phyloP scores from a whole-genome alignment of 2,113 vertebrate genomes.

The Oxygymnocypris stewartii region DNA sequence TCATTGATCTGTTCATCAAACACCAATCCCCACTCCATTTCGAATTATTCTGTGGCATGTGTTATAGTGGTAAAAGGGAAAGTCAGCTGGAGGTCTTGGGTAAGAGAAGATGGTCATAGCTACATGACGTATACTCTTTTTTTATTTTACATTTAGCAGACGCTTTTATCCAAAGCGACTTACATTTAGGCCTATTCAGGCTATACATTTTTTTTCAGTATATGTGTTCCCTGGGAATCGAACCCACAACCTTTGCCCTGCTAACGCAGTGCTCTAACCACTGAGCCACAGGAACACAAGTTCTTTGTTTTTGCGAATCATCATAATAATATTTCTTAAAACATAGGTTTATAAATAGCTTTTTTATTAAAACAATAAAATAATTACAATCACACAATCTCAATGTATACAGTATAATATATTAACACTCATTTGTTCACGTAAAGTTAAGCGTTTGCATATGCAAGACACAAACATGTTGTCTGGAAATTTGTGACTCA shows the following conservation, averaged over 20 bases:
- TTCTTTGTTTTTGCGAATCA: not conserved
- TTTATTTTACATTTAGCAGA: too few species aligned
- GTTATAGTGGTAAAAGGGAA: not conserved
- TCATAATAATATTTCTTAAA: not conserved
- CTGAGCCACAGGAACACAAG: not conserved
- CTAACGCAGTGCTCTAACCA: too few species aligned
- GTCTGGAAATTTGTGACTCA: not conserved
- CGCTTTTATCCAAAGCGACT: too few species aligned
- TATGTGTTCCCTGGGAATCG: too few species aligned
- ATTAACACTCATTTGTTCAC: not conserved
- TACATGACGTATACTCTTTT: not conserved
- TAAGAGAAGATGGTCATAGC: not conserved
- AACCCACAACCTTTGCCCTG: too few species aligned
- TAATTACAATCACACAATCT: not conserved
- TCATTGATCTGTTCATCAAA: slow-evolving; percentile 20
- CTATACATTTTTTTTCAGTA: too few species aligned
- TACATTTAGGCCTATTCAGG: too few species aligned
- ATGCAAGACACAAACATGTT: not conserved
- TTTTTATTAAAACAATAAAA: not conserved
- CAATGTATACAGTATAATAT: not conserved
- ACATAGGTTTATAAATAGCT: not conserved
- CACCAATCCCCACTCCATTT: not conserved
- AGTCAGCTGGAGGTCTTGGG: not conserved
- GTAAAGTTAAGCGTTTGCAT: slow-evolving; percentile 22
- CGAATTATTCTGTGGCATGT: not conserved